phyloP scores from a whole-genome alignment of 2,888 invertebrate genomes.

The Perdita meconis region DNA sequence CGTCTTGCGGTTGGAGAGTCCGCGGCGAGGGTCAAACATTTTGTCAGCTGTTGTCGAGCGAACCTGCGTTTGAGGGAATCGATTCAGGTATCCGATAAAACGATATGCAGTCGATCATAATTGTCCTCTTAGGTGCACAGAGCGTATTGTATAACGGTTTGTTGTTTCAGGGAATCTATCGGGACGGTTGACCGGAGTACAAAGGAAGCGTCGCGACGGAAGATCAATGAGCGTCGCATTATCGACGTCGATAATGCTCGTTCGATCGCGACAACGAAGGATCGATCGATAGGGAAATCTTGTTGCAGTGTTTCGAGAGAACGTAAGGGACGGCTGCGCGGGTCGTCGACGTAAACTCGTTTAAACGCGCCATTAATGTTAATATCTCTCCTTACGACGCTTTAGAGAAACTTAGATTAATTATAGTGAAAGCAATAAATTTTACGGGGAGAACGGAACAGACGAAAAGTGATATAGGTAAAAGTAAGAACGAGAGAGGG shows the following conservation, averaged over 20 bases:
- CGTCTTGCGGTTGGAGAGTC: constrained; percentile 30
- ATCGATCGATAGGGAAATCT: constrained; percentile 61
- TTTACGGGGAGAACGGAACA: constrained; percentile 15
- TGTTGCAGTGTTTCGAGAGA: constrained; percentile 73
- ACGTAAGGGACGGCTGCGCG: constrained; percentile 34
- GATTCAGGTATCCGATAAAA: constrained; percentile 38
- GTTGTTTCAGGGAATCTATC: constrained; percentile 26
- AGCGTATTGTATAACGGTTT: background rate
- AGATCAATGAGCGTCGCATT: background rate
- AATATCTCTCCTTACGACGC: constrained; percentile 68
- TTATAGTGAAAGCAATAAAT: constrained; percentile 71
- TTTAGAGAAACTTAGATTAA: constrained; percentile 69
- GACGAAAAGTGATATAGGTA: background rate
- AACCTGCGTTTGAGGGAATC: constrained; percentile 54
- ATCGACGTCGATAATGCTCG: background rate
- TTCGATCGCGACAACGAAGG: constrained; percentile 39
- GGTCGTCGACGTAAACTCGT: constrained; percentile 50
- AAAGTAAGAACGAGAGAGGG: background rate
- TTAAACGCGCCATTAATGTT: constrained; percentile 66
- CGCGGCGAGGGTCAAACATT: constrained; percentile 25
- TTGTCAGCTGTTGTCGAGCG: constrained; percentile 53
- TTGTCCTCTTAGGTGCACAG: background rate
- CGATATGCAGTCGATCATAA: background rate
- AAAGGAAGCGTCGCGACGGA: background rate
- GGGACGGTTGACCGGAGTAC: background rate